phyloP scores from a whole-genome alignment of 2,888 invertebrate species.

The Tenthredo distinguenda region DNA sequence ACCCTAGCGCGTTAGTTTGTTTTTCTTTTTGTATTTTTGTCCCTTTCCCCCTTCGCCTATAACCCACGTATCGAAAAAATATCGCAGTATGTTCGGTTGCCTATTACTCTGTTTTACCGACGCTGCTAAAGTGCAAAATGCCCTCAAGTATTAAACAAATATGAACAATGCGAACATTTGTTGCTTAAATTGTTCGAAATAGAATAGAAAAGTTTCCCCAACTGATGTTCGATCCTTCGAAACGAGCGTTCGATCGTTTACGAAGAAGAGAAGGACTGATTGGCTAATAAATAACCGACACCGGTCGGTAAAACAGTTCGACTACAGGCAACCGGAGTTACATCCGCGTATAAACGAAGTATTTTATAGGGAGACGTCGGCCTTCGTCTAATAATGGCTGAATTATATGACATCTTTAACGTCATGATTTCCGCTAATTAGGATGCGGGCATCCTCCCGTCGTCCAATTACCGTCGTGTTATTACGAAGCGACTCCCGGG shows the following conservation, averaged over 20 bases:
- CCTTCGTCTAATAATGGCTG: neutral
- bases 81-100: neutral
- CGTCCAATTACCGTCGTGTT: slow-evolving; percentile 70
- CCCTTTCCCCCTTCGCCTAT: neutral
- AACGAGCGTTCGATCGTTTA: neutral
- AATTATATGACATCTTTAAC: slow-evolving; percentile 62
- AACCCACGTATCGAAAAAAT: neutral
- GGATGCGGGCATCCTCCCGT: slow-evolving; percentile 67
- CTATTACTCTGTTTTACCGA: neutral
- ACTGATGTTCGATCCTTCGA: neutral
- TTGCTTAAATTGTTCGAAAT: neutral
- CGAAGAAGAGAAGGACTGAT: neutral
- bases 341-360: neutral
- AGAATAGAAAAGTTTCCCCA: neutral
- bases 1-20: neutral
- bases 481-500: slow-evolving; percentile 68
- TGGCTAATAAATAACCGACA: neutral
- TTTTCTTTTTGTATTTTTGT: neutral
- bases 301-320: neutral
- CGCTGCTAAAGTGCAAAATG: neutral
- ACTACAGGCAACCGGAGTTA: neutral
- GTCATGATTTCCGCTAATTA: slow-evolving; percentile 71
- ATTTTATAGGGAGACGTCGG: neutral
- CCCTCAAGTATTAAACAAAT: neutral
- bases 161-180: neutral